A percentile compares a stretch with the other conserved stretches of the same genome.
Conservation (phyloP, 2,888 invertebrate species). For the Drosophila ezoana region DNA sequence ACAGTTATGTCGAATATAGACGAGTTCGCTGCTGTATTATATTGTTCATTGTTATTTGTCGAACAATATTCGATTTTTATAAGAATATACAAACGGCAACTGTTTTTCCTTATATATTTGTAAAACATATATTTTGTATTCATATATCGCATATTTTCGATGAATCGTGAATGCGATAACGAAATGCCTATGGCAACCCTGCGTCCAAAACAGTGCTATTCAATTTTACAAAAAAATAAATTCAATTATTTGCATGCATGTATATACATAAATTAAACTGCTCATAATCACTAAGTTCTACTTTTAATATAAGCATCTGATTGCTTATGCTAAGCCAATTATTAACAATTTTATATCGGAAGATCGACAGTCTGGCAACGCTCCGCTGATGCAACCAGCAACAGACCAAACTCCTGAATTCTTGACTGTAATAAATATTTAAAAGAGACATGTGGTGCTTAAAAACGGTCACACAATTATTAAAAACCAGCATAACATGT, state of each 20-base stretch:
- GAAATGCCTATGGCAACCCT: conserved; percentile 10
- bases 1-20: neutral
- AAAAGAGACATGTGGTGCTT: conserved; percentile 60
- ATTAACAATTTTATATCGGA: neutral
- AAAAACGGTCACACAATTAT: conserved; percentile 51
- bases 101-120: neutral
- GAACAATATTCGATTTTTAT: neutral
- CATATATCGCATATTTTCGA: conserved; percentile 3
- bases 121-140: neutral
- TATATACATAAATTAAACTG: neutral
- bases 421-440: conserved; percentile 10
- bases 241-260: neutral
- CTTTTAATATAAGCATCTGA: neutral
- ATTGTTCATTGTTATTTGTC: neutral
- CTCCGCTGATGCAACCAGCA: conserved; percentile 58
- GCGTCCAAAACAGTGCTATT: conserved; percentile 20
- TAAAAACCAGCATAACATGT: conserved; percentile 51
- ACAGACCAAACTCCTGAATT: conserved; percentile 14
- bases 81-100: neutral
- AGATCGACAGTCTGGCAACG: conserved; percentile 42
- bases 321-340: neutral
- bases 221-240: conserved; percentile 1
- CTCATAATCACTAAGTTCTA: neutral
- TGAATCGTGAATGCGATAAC: conserved; percentile 9
- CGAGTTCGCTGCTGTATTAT: neutral